Conservation (phyloP, 1,140 invertebrate species). For the Papilio xuthus region DNA sequence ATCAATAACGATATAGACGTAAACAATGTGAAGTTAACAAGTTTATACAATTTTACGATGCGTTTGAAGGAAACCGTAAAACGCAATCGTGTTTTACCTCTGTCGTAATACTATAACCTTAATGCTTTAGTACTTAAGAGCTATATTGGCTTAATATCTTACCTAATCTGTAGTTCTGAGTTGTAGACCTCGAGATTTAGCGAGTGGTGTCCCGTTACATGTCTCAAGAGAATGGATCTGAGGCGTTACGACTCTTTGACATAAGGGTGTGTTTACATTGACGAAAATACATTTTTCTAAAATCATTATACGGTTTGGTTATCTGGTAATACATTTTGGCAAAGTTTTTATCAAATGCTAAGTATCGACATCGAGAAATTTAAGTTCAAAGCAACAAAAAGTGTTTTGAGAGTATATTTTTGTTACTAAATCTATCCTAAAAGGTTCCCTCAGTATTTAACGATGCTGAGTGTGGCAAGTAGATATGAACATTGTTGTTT, state of each 20-base stretch:
- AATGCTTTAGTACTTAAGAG: not conserved
- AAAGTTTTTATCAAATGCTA: too few relatives aligned
- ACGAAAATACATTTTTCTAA: not conserved
- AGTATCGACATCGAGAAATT: too few relatives aligned
- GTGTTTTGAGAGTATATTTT: too few relatives aligned
- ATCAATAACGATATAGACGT: slow-evolving; percentile 10
- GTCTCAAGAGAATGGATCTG: slow-evolving; percentile 20
- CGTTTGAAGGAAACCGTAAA: slow-evolving; percentile 12
- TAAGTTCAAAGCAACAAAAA: too few relatives aligned
- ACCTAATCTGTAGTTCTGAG: not conserved
- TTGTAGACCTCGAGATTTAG: slow-evolving; percentile 34
- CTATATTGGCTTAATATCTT: not conserved
- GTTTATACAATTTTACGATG: slow-evolving; percentile 24
- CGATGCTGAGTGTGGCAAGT: too few relatives aligned
- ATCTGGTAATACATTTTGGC: too few relatives aligned
- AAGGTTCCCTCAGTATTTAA: too few relatives aligned
- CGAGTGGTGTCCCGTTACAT: slow-evolving; percentile 5
- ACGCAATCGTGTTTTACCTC: not conserved
- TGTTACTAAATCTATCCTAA: too few relatives aligned
- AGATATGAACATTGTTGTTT: not conserved
- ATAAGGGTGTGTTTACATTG: not conserved
- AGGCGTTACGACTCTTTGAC: slow-evolving; percentile 9
- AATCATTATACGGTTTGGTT: too few relatives aligned
- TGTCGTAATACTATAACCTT: not conserved
- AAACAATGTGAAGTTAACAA: slow-evolving; percentile 12